These are phyloP conservation scores for Pelecanus crispus DNA, from an alignment of 2,113 vertebrate species.

Conservation along the genomic window DNA sequence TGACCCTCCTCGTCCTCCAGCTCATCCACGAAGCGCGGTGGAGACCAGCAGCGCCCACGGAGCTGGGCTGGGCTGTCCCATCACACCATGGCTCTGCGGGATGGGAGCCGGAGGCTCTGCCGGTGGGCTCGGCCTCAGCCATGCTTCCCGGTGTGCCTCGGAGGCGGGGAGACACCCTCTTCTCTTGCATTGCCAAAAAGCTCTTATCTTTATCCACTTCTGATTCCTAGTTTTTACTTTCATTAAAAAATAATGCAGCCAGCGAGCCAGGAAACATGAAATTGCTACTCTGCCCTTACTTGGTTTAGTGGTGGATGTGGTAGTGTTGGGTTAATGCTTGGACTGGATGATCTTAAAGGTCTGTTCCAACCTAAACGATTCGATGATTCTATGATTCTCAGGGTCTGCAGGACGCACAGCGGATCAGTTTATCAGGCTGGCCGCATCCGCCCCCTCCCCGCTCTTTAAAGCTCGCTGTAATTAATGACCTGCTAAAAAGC, in stretches of 20 bases:
- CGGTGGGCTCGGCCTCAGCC: not conserved
- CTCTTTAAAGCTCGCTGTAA: not conserved
- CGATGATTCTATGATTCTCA: no score
- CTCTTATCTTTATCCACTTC: no score
- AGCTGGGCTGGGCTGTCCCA: not conserved
- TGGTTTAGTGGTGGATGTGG: no score
- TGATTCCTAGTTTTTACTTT: no score
- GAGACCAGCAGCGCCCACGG: not conserved
- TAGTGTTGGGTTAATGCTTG: no score
- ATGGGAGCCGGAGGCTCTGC: not conserved
- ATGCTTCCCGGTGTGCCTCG: fast-evolving
- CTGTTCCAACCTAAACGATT: no score
- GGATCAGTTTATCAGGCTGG: not conserved
- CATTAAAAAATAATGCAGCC: no score
- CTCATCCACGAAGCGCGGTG: not conserved
- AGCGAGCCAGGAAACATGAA: no score
- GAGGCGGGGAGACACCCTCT: not conserved
- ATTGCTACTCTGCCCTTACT: no score
- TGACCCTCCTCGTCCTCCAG: not conserved
- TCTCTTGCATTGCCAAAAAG: not conserved
- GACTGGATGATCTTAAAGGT: no score
- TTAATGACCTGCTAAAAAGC: not conserved
- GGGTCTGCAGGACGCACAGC: not conserved
- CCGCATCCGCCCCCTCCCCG: not conserved
- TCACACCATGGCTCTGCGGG: fast-evolving